Percentiles rank a stretch among this genome's conserved stretches.
Conservation (phyloP, 1,140 invertebrate species). For the Pseudomyrmex gracilis region DNA sequence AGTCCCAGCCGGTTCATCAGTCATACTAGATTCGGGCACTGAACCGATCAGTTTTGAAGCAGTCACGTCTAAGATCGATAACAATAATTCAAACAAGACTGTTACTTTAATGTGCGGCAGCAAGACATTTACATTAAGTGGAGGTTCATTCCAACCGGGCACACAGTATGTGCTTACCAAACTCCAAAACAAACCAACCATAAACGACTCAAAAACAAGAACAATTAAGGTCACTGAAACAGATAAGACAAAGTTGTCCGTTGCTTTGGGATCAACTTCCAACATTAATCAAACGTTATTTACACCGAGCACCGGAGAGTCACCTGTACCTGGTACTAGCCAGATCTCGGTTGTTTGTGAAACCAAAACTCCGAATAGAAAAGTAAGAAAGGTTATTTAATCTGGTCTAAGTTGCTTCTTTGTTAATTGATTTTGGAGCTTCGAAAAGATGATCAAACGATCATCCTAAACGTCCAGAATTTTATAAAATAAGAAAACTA, state of each 20-base stretch:
- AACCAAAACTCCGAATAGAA: conserved; percentile 4
- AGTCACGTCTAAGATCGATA: conserved; percentile 31
- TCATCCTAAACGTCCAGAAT: no score
- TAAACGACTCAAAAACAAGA: conserved; percentile 63
- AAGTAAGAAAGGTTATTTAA: conserved; percentile 8
- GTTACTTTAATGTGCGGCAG: conserved; percentile 72
- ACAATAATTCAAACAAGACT: conserved; percentile 65
- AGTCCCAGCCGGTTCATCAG: conserved; percentile 46
- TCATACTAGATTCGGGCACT: conserved; percentile 43
- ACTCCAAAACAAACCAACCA: conserved; percentile 75
- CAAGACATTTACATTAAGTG: conserved; percentile 76
- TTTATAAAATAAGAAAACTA: no score
- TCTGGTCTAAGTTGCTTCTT: neutral
- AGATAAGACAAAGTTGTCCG: conserved; percentile 15
- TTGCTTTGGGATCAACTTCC: neutral
- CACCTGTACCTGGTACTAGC: conserved; percentile 60
- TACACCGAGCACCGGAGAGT: no score
- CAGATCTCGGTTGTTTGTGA: conserved; percentile 45
- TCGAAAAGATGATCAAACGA: no score
- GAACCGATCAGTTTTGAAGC: conserved; percentile 58
- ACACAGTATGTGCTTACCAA: conserved; percentile 76
- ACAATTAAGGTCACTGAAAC: conserved; percentile 13
- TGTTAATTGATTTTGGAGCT: no score
- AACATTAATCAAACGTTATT: neutral
- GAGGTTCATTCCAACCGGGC: conserved; percentile 68